Evolutionary conservation across 1,140 invertebrate genomes (phyloP), one percentile per base, ranked within the genome.

Genomic region (Augochlora pura): DNA sequence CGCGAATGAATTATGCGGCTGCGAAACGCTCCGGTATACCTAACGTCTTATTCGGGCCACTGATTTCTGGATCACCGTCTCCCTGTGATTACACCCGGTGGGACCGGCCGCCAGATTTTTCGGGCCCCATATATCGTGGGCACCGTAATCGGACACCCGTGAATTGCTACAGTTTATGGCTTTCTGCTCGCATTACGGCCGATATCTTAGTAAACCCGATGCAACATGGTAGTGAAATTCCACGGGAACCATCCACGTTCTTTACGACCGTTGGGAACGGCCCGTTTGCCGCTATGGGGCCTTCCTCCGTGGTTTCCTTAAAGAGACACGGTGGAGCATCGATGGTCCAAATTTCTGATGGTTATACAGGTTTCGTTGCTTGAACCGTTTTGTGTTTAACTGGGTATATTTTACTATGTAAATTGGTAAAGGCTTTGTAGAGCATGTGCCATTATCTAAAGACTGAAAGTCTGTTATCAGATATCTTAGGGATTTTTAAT

Each of bases 1-100:
- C 39, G 57, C 25, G 27, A 81, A 84, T 85, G 78, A 85, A 84
- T 84, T 81, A 85, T 84, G 71, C 83, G 72, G 54, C 71, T 38
- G 42, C 42, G 42, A 2, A 39, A 54, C 18, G 54, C n/a, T n/a
- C 9, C 5, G 18, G n/a, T n/a, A n/a, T n/a, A 16, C 4, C 25
- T 83, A 83, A 84, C 81, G 62, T 84, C 83, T 84, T 66, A 83
- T 27, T 84, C 54, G 39, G 59, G 60, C 63, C 74, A 49, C 16
- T 57, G 69, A 67, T 64, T 52, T 42, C 27, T 27, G 14, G 32
- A 38, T 59, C 64, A 32, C 32, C 32, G n/a, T 32, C 52, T 46
- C 64, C 80, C 80, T 78, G 65, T 82, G 80, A 84, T 84, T 79
- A 79, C 25, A 69, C 54, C 64, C 68, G 73, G 68, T 59, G 25